These are phyloP conservation scores for Caenorhabditis imperialis DNA, from an alignment of 2,888 invertebrate species.

Conservation along the genomic window DNA sequence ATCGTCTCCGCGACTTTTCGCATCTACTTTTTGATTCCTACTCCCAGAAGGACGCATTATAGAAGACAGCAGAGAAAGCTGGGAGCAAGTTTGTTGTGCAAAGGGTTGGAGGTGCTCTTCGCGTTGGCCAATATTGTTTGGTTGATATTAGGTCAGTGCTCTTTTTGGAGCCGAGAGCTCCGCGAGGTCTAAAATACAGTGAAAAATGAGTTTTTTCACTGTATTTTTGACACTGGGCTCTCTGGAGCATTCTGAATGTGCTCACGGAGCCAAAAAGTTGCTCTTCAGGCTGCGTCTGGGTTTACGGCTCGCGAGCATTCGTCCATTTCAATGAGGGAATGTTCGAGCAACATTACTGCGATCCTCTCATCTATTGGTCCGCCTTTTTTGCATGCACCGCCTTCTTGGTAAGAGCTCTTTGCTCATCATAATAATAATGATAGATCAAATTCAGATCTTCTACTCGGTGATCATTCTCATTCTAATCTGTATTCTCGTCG, in stretches of 20 bases:
- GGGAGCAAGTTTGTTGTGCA: slow-evolving; percentile 54
- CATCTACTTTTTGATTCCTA: slow-evolving; percentile 66
- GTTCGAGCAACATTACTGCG: slow-evolving; percentile 70
- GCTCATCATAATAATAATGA: too few relatives aligned
- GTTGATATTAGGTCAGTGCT: slow-evolving; percentile 69
- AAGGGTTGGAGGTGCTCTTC: slow-evolving; percentile 69
- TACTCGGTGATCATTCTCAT: slow-evolving; percentile 62
- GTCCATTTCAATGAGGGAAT: slow-evolving; percentile 70
- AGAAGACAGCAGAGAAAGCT: slow-evolving; percentile 36
- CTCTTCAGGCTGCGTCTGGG: slow-evolving; percentile 72
- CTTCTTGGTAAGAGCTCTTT: slow-evolving; percentile 55
- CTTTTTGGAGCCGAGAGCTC: neutral
- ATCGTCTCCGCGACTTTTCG: slow-evolving; percentile 70
- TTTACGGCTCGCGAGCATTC: slow-evolving; percentile 68
- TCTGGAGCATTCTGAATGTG: too few relatives aligned
- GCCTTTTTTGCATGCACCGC: slow-evolving; percentile 62
- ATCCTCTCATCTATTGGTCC: slow-evolving; percentile 63
- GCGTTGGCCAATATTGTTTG: slow-evolving; percentile 70
- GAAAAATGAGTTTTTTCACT: too few relatives aligned
- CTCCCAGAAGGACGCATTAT: slow-evolving; percentile 24
- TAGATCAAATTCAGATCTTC: slow-evolving; percentile 54
- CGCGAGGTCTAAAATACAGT: slow-evolving; percentile 35
- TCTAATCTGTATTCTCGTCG: slow-evolving; percentile 61
- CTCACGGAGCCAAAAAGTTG: too few relatives aligned
- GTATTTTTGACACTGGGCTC: too few relatives aligned